Evolutionary conservation across 2,888 invertebrate genomes (phyloP).

Genomic region (Phaedon cochleariae): DNA sequence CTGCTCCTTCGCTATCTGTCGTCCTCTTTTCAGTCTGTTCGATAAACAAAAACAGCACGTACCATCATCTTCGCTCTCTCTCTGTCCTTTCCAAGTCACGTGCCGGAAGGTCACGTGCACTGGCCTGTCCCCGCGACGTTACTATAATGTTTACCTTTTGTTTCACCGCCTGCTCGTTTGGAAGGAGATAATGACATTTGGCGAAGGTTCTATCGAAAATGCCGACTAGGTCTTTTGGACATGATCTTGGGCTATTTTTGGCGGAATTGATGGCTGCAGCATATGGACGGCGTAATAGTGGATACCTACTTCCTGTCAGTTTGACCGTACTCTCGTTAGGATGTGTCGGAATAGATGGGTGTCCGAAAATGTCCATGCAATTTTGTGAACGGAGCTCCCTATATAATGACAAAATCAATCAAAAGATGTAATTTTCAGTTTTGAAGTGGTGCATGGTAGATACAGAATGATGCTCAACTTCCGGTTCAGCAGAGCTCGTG

Average conservation of each 20-base stretch:
- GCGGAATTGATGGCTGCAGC: neutral
- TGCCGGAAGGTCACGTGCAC: slow-evolving; percentile 3
- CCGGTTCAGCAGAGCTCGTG: too few species aligned
- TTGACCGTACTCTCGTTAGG: neutral
- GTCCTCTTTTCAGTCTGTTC: slow-evolving; percentile 10
- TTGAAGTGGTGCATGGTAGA: too few species aligned
- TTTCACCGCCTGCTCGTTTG: slow-evolving; percentile 17
- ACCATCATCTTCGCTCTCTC: neutral
- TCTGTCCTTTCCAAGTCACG: neutral
- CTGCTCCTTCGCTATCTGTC: neutral
- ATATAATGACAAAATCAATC: too few species aligned
- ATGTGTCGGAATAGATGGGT: too few species aligned
- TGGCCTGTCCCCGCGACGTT: neutral
- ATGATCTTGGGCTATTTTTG: neutral
- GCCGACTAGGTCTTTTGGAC: neutral
- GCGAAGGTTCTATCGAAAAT: neutral
- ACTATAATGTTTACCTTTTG: slow-evolving; percentile 22
- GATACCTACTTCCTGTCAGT: neutral
- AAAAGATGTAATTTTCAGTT: too few species aligned
- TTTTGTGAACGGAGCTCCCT: too few species aligned
- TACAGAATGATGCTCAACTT: too few species aligned
- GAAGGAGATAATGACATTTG: neutral
- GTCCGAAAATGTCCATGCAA: too few species aligned
- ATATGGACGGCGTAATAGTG: neutral
- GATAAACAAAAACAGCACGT: slow-evolving; percentile 20